Percentiles rank a stretch among this genome's conserved stretches.
phyloP scores from a whole-genome alignment of 1,140 invertebrate genomes.

The Pseudobourletiella spinata region DNA sequence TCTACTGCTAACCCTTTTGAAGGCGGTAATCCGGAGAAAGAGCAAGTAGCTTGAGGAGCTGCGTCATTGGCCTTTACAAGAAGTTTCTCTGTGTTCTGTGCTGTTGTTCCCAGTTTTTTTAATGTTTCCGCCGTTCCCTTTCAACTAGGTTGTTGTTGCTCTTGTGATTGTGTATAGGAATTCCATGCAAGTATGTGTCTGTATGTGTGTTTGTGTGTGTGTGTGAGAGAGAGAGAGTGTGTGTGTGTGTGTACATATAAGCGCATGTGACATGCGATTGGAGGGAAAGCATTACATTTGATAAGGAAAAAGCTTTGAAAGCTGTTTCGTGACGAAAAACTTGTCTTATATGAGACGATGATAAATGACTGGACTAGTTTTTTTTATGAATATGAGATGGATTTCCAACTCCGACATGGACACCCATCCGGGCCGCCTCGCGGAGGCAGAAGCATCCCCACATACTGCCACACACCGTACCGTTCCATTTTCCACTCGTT shows the following conservation, averaged over 20 bases:
- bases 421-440: not conserved
- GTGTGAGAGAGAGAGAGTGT: too few species aligned
- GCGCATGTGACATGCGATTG: not conserved
- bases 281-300: not conserved
- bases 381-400: slow-evolving; percentile 21
- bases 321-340: slow-evolving; percentile 12
- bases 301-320: slow-evolving; percentile 3
- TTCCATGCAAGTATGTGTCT: not conserved
- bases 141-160: not conserved
- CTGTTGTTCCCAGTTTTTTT: too few species aligned
- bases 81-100: too few species aligned
- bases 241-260: not conserved
- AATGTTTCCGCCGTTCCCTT: not conserved
- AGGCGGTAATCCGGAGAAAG: too few species aligned
- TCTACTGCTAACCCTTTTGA: too few species aligned
- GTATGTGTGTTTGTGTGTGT: not conserved
- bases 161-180: not conserved
- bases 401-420: not conserved
- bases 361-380: slow-evolving; percentile 25
- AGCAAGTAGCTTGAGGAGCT: too few species aligned
- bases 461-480: not conserved
- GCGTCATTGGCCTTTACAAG: too few species aligned
- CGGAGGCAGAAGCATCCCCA: not conserved
- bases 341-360: slow-evolving; percentile 19
- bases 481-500: not conserved